A percentile compares a stretch with the other conserved stretches of the same genome.
Conservation (phyloP, 2,888 invertebrate genomes). For the Myathropa florea region DNA sequence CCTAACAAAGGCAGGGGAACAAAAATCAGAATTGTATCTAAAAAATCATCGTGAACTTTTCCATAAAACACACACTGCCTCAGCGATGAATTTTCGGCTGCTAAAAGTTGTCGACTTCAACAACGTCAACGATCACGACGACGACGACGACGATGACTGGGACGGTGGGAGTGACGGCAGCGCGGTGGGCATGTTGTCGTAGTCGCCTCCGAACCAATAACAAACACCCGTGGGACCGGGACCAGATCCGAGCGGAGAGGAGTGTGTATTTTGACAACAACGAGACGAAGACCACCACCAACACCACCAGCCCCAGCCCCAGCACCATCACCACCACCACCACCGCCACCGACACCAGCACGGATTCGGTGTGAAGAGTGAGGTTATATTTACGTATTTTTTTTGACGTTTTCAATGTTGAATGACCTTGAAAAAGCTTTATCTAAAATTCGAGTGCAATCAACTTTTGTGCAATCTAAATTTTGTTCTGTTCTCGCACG, state of each 20-base stretch:
- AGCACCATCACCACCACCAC: neutral
- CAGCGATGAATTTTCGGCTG: conserved; percentile 28
- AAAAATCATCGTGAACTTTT: neutral
- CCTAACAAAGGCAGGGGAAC: neutral
- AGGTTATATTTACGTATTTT: conserved; percentile 10
- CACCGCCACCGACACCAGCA: neutral
- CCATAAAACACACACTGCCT: conserved; percentile 30
- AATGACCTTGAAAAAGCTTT: conserved; percentile 80
- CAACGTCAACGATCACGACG: neutral
- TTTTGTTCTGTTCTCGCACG: conserved; percentile 19
- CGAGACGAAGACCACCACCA: neutral
- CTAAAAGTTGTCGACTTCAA: neutral
- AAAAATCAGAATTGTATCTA: conserved; percentile 8
- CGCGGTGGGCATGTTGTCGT: neutral
- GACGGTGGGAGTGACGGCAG: neutral
- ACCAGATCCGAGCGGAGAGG: neutral
- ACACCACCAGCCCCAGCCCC: neutral
- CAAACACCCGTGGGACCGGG: conserved; percentile 5
- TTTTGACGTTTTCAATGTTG: conserved; percentile 38
- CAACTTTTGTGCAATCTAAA: conserved; percentile 76
- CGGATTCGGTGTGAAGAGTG: neutral
- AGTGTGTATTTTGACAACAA: conserved; percentile 30
- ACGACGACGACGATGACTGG: neutral
- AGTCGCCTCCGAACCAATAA: conserved; percentile 26
- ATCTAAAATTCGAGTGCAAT: conserved; percentile 80